Percentiles rank a stretch among this genome's conserved stretches.
These are phyloP conservation scores for Rotaria macrura DNA, from an alignment of 2,888 invertebrate species.

Conservation along the genomic window DNA sequence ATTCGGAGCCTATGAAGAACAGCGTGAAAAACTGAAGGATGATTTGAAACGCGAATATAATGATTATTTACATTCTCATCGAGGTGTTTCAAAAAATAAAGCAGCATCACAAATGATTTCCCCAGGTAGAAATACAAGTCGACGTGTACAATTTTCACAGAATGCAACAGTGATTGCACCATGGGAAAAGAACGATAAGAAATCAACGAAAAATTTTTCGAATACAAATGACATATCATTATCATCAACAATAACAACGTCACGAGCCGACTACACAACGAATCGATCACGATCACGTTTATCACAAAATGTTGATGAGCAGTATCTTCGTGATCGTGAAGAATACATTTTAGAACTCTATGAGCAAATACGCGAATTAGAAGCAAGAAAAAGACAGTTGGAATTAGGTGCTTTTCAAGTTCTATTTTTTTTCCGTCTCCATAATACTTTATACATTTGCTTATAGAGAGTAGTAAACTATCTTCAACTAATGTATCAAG, in stretches of 20 bases:
- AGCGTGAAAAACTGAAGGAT: background rate
- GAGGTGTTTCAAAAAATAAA: background rate
- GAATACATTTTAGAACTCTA: background rate
- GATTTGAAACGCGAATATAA: background rate
- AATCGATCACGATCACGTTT: background rate
- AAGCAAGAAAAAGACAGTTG: background rate
- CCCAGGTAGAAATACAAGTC: background rate
- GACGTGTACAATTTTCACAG: background rate
- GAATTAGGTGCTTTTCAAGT: background rate
- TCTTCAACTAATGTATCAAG: background rate
- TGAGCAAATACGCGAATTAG: background rate
- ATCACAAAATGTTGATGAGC: background rate
- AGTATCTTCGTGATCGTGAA: slow-evolving; percentile 8
- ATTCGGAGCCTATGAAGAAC: background rate
- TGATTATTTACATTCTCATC: background rate
- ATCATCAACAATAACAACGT: background rate
- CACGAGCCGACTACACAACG: background rate
- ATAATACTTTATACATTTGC: background rate
- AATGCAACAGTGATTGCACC: no score
- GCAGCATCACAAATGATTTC: background rate
- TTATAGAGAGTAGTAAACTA: background rate
- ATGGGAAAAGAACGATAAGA: no score
- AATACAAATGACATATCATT: background rate
- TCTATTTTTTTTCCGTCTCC: background rate
- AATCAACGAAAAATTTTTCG: background rate